phyloP scores from a whole-genome alignment of 1,140 invertebrate species.

The Drosophila kepulauana region DNA sequence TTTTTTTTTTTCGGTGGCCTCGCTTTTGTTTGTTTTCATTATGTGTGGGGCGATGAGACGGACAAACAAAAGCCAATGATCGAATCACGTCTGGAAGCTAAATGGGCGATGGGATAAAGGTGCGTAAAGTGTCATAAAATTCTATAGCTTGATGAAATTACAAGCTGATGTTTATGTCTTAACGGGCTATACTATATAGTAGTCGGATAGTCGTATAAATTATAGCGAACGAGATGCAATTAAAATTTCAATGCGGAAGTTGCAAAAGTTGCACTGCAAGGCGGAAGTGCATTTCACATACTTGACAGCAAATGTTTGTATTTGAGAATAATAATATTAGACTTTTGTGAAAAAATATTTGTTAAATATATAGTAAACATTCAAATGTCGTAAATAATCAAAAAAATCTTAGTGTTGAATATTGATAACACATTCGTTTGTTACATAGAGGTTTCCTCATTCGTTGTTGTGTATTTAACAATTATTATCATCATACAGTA shows the following conservation, averaged over 20 bases:
- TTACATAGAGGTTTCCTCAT: not conserved
- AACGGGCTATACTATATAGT: not conserved
- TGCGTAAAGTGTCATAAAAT: constrained; percentile 10
- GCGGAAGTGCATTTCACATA: constrained; percentile 35
- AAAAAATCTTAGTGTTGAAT: not conserved
- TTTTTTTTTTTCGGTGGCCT: constrained; percentile 39
- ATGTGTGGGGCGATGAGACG: constrained; percentile 35
- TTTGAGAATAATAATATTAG: constrained; percentile 6
- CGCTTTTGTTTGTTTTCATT: constrained; percentile 53
- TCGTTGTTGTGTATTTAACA: not conserved
- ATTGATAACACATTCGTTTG: not conserved
- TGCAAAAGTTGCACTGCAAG: not conserved
- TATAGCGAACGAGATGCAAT: constrained; percentile 24
- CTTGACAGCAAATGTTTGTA: constrained; percentile 17
- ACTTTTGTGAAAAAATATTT: too few relatives aligned
- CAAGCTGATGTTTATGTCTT: constrained; percentile 4
- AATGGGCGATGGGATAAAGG: constrained; percentile 29
- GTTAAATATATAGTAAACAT: not conserved
- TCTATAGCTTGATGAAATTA: not conserved
- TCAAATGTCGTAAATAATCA: too few relatives aligned
- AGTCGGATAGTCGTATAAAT: not conserved
- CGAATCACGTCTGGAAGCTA: constrained; percentile 20
- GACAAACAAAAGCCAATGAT: constrained; percentile 44
- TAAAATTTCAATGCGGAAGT: constrained; percentile 50
- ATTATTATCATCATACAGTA: not conserved